Evolutionary conservation across 2,797 vertebrate species (phyloP).

Genomic region (Rhinophrynus dorsalis): DNA sequence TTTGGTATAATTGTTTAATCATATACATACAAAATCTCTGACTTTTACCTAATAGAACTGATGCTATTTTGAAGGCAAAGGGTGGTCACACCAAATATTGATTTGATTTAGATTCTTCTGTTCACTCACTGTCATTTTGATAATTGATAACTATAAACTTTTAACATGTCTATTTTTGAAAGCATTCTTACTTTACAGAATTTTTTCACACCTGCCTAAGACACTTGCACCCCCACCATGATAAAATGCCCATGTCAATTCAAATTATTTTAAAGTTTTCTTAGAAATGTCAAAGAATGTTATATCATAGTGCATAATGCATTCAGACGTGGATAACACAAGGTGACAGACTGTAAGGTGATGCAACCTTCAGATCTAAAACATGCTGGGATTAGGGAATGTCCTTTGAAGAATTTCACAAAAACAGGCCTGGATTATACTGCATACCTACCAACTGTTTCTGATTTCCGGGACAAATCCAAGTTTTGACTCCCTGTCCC

Average conservation of each 20-base stretch:
- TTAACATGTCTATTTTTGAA: no score
- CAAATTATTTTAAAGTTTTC: background rate
- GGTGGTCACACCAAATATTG: no score
- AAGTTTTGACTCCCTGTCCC: no score
- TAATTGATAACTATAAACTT: no score
- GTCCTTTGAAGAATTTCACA: constrained; percentile 11
- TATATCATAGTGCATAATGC: constrained; percentile 12
- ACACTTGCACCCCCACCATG: background rate
- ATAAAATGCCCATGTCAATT: constrained; percentile 7
- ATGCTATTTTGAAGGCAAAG: no score
- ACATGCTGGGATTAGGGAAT: background rate
- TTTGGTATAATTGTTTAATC: no score
- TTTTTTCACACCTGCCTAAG: no score
- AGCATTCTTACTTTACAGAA: no score
- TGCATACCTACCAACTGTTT: no score
- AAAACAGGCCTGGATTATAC: background rate
- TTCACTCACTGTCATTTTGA: no score
- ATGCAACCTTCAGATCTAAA: background rate
- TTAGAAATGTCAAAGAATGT: constrained; percentile 35
- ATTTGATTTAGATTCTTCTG: background rate
- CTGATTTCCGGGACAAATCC: background rate
- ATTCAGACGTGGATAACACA: constrained; percentile 9
- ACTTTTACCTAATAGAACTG: no score
- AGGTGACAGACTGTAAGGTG: constrained; percentile 28
- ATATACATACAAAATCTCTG: no score